phyloP scores from a whole-genome alignment of 1,140 invertebrate genomes.

The Pogonus chalceus region DNA sequence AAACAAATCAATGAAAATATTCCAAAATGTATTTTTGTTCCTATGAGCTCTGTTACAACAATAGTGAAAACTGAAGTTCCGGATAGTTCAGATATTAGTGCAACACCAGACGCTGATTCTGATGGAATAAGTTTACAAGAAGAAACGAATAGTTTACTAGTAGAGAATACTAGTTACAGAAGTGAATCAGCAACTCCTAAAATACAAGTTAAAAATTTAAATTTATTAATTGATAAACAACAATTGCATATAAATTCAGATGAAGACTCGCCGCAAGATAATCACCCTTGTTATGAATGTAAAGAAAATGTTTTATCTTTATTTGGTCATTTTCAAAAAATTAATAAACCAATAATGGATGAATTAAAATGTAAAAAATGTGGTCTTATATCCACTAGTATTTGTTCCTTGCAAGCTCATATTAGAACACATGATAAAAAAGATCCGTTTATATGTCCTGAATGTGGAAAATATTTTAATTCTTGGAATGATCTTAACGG shows the following conservation, averaged over 20 bases:
- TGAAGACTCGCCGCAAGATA: not conserved
- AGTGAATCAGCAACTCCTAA: not conserved
- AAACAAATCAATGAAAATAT: slow-evolving; percentile 25
- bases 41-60: not conserved
- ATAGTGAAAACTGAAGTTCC: not conserved
- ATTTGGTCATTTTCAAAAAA: slow-evolving; percentile 20
- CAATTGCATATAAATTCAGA: not conserved
- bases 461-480: slow-evolving; percentile 38
- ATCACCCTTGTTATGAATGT: slow-evolving; percentile 22
- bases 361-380: slow-evolving; percentile 30
- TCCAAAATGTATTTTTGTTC: slow-evolving; percentile 25
- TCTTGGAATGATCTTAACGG: slow-evolving; percentile 31
- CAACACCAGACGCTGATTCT: not conserved
- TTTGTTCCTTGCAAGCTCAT: slow-evolving; percentile 38
- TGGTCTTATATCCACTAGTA: slow-evolving; percentile 36
- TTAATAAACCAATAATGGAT: slow-evolving; percentile 19
- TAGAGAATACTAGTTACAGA: too few relatives aligned
- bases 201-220: not conserved
- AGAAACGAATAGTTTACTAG: not conserved
- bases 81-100: not conserved
- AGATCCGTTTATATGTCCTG: slow-evolving; percentile 40
- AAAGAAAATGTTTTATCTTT: slow-evolving; percentile 9
- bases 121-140: not conserved
- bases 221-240: slow-evolving; percentile 20
- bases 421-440: slow-evolving; percentile 35